Conservation (phyloP, 2,113 vertebrate genomes). For the Callithrix jacchus region DNA sequence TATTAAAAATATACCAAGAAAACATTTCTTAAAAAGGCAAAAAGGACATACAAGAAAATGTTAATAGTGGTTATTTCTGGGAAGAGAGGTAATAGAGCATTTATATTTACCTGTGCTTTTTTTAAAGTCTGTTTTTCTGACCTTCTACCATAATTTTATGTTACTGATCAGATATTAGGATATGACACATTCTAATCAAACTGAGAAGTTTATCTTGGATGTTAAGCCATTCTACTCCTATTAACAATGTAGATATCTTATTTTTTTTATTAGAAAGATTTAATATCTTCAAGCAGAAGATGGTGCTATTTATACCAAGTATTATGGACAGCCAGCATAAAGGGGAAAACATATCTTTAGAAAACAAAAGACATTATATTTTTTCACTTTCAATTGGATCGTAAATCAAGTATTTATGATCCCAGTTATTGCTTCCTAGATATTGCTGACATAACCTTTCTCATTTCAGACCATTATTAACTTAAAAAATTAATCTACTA, state of each 20-base stretch:
- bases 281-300: not conserved
- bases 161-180: not conserved
- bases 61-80: not conserved
- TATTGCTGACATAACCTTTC: not conserved
- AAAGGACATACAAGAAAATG: not conserved
- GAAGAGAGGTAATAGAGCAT: not conserved
- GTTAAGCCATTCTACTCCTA: not conserved
- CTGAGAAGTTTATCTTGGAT: not conserved
- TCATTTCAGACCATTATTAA: not conserved
- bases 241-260: not conserved
- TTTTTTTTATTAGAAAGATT: not conserved
- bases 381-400: not conserved
- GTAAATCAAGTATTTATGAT: not conserved
- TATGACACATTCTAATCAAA: not conserved
- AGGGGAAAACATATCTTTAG: not conserved
- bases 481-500: not conserved
- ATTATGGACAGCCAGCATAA: not conserved
- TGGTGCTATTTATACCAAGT: not conserved
- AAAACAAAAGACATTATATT: not conserved
- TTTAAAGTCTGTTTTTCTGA: not conserved
- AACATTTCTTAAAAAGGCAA: not conserved
- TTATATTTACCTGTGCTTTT: not conserved
- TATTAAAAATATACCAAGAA: not conserved
- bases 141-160: not conserved
- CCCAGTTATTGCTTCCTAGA: not conserved